Evolutionary conservation across 2,797 vertebrate genomes (phyloP).

Genomic region (Anguilla obscura): DNA sequence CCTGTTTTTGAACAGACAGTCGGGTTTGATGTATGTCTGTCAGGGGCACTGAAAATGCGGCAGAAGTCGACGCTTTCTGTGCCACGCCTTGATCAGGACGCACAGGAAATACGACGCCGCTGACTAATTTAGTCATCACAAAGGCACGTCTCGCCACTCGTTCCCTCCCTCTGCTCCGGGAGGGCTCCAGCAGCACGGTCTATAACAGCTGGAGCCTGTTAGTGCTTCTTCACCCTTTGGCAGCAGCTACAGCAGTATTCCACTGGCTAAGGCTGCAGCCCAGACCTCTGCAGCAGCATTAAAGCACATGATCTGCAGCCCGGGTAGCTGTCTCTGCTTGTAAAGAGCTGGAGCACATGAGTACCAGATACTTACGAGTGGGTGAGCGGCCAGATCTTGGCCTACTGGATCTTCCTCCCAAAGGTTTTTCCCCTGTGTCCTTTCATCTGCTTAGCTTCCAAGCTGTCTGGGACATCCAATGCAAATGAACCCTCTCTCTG

Average conservation of each 20-base stretch:
- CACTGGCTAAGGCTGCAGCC: neutral
- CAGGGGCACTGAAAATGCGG: neutral
- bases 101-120: neutral
- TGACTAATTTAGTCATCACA: neutral
- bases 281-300: neutral
- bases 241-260: conserved; percentile 2
- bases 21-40: neutral
- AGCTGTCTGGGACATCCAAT: neutral
- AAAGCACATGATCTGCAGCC: neutral
- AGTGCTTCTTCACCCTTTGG: neutral
- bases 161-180: neutral
- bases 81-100: neutral
- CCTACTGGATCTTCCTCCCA: neutral
- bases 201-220: neutral
- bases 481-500: neutral
- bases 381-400: neutral
- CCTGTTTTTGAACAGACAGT: neutral
- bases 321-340: neutral
- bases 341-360: neutral
- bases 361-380: neutral
- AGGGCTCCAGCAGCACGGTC: neutral
- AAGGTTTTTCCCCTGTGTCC: neutral
- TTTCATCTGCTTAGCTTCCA: conserved; percentile 9
- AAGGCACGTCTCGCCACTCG: neutral
- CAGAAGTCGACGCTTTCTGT: neutral